Conservation (phyloP, 64 coral and sea anemone species). For the Montipora sp. region DNA sequence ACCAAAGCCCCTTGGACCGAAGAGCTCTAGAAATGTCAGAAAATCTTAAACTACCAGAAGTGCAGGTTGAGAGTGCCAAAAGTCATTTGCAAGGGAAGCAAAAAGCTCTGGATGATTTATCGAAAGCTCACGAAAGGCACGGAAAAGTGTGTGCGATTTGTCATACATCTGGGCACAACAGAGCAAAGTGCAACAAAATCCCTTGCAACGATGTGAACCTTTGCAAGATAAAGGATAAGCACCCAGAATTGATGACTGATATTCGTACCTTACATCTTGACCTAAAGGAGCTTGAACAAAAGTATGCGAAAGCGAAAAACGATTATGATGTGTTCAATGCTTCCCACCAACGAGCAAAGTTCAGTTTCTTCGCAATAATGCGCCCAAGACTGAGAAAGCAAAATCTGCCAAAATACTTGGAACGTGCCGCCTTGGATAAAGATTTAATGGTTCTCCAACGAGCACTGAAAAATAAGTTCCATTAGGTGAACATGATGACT, state of each 20-base stretch:
- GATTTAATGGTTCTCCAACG: conserved; percentile 39
- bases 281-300: conserved; percentile 38
- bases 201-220: conserved; percentile 34
- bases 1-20: conserved; percentile 10
- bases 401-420: conserved; percentile 19
- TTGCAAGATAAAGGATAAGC: conserved; percentile 27
- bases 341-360: conserved; percentile 28
- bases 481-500: conserved; percentile 50
- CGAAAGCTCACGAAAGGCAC: not conserved
- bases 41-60: conserved; percentile 43
- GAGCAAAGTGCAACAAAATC: not conserved
- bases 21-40: conserved; percentile 46
- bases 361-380: conserved; percentile 30
- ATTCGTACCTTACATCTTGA: conserved; percentile 35
- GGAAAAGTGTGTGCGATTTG: conserved; percentile 48
- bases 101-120: conserved; percentile 33
- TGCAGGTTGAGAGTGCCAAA: conserved; percentile 57
- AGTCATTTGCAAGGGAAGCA: conserved; percentile 54
- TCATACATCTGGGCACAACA: conserved; percentile 23
- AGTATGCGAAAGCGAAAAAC: conserved; percentile 8
- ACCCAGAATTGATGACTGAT: conserved; percentile 12
- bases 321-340: not conserved
- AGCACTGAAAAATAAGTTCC: conserved; percentile 57
- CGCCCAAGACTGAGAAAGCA: not conserved
- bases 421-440: conserved; percentile 17